Evolutionary conservation across 23 tunicate species (phyloP).

Genomic region (Trididemnum clinides): DNA sequence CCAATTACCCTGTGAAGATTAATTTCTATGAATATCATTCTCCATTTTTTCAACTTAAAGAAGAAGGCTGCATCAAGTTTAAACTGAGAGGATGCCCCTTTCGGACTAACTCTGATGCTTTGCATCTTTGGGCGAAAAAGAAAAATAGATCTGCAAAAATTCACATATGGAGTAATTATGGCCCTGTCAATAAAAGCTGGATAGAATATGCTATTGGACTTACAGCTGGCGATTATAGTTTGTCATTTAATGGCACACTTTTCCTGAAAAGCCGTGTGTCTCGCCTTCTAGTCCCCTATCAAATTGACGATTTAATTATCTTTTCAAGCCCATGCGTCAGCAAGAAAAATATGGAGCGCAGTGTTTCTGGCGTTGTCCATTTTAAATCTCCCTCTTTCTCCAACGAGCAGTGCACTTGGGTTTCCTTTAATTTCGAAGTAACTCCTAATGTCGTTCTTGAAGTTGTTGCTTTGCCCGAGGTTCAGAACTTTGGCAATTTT

Average conservation of each 20-base stretch:
- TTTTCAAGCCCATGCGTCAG: neutral
- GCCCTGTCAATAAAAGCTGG: neutral
- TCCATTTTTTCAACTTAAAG: neutral
- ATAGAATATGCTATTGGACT: neutral
- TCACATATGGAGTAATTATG: neutral
- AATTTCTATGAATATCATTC: neutral
- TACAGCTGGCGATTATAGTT: neutral
- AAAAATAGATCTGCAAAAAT: neutral
- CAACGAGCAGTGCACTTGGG: neutral
- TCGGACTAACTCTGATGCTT: neutral
- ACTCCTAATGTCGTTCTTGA: neutral
- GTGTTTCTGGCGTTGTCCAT: neutral
- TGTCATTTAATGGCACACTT: neutral
- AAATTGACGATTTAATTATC: neutral
- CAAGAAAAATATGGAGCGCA: neutral
- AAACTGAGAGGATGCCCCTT: neutral
- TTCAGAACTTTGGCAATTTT: too few species aligned
- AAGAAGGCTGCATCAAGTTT: slow-evolving; percentile 3
- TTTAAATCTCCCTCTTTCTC: neutral
- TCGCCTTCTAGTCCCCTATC: neutral
- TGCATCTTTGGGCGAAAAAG: neutral
- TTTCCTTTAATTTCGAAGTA: neutral
- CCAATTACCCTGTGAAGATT: too few species aligned
- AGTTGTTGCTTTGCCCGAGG: too few species aligned
- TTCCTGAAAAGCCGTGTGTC: neutral